Evolutionary conservation across 53 echinoderm and acorn worm genomes (phyloP), one percentile per base, ranked within the genome.

Genomic region (Holothuria scabra): DNA sequence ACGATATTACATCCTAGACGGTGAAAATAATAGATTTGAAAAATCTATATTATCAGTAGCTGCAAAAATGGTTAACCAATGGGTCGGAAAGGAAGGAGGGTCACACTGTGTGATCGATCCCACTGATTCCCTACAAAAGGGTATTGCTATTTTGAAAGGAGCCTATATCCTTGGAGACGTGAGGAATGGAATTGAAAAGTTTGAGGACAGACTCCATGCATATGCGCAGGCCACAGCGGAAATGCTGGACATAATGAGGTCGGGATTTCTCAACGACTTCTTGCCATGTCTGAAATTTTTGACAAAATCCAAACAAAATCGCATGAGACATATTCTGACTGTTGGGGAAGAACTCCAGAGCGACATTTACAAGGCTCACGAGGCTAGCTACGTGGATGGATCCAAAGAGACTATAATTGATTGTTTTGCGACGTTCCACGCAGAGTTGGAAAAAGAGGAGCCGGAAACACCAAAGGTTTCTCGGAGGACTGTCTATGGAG

Each of bases 351-450:
- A 29, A 28, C 56, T 76, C n/a, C 30, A 49, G 2, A 55, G 55
- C 23, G 76, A 76, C 28, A 26, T 76, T 26, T 56, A 52, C 76
- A 76, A 76, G 41, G 56, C 76, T n/a, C 76, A 76, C 21, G 12
- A 49, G 56, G 76, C 55, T 8, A 52, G 76, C 46, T 76, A 76
- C 28, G 49, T 49, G 28, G 55, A 52, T 2, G 76, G 76, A 18
- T 76, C 76, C 37, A 76, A 76, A 26, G 76, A 76, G 13, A 76
- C 76, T 18, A 55, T 76, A 16, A 76, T 76, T 56, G 76, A 76
- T 14, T 76, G 76, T 18, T 19, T 76, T 26, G 76, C 30, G 21
- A 76, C 76, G 11, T 76, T 76, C 76, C 76, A 76, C 38, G 76
- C 23, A 10, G 76, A 76, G 28, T 29, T 76, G 28, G 76, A 76